phyloP scores from a whole-genome alignment of 2,797 vertebrate genomes.

The Meriones psammophilus region DNA sequence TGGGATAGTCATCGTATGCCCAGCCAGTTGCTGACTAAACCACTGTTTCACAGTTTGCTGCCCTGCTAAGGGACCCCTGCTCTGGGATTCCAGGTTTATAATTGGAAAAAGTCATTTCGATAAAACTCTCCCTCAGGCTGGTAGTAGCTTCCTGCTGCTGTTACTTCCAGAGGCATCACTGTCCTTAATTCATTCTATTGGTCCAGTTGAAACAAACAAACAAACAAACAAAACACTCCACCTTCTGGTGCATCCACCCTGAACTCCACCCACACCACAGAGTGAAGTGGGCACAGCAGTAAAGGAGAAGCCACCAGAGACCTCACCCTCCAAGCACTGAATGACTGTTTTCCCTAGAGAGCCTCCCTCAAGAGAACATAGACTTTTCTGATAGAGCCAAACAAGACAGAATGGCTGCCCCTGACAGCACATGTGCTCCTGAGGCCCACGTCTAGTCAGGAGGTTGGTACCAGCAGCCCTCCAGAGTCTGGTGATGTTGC shows the following conservation, averaged over 20 bases:
- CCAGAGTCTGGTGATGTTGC: slow-evolving; percentile 76
- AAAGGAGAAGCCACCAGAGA: neutral
- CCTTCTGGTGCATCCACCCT: neutral
- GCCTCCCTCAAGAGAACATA: neutral
- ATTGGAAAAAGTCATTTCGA: neutral
- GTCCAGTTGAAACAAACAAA: neutral
- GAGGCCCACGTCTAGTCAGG: slow-evolving; percentile 48
- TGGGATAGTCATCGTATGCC: neutral
- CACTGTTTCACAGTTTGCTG: neutral
- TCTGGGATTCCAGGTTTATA: neutral
- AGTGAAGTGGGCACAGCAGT: neutral
- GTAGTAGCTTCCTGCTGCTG: neutral
- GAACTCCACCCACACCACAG: neutral
- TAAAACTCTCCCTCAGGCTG: neutral
- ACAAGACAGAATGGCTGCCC: neutral
- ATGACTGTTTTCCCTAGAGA: neutral
- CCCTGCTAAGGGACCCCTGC: neutral
- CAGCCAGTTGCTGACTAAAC: neutral
- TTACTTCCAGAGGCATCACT: neutral
- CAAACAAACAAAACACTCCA: neutral
- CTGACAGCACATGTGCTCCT: neutral
- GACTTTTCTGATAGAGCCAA: neutral
- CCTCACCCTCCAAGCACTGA: neutral
- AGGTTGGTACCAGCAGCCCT: slow-evolving; percentile 46
- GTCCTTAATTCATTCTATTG: neutral